phyloP scores from a whole-genome alignment of 2,797 vertebrate genomes.

The Rhinogobio ventralis region DNA sequence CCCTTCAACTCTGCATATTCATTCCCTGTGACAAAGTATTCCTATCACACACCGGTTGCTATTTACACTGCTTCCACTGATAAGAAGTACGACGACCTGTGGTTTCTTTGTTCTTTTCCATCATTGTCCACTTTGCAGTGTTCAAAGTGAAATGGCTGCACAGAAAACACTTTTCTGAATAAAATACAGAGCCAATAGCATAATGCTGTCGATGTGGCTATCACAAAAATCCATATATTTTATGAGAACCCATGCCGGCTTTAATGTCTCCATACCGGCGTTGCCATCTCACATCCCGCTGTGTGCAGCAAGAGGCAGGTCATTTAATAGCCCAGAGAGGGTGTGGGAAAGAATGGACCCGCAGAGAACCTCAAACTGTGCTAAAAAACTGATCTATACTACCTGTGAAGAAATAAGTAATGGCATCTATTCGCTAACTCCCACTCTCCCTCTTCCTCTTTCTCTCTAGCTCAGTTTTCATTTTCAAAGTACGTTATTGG shows the following conservation, averaged over 20 bases:
- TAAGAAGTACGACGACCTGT: conserved; percentile 1
- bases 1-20: conserved; percentile 32
- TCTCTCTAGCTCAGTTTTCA: neutral
- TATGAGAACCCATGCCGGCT: conserved; percentile 54
- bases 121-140: conserved; percentile 38
- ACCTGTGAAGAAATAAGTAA: conserved; percentile 49
- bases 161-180: conserved; percentile 24
- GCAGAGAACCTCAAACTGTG: conserved; percentile 51
- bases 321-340: conserved; percentile 64
- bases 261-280: conserved; percentile 64
- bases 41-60: conserved; percentile 30
- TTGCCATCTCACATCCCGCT: conserved; percentile 52
- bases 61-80: conserved; percentile 23
- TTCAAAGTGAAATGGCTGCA: conserved; percentile 24
- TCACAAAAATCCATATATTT: conserved; percentile 58
- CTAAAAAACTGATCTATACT: conserved; percentile 52
- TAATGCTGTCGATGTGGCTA: conserved; percentile 45
- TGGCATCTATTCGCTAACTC: conserved; percentile 38
- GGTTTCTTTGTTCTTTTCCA: conserved; percentile 13
- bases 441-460: neutral
- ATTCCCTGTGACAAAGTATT: conserved; percentile 7
- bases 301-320: conserved; percentile 53
- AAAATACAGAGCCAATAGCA: conserved; percentile 28
- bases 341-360: conserved; percentile 54
- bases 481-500: neutral